phyloP scores from a whole-genome alignment of 2,888 invertebrate genomes.

The Metacarcinus magister region DNA sequence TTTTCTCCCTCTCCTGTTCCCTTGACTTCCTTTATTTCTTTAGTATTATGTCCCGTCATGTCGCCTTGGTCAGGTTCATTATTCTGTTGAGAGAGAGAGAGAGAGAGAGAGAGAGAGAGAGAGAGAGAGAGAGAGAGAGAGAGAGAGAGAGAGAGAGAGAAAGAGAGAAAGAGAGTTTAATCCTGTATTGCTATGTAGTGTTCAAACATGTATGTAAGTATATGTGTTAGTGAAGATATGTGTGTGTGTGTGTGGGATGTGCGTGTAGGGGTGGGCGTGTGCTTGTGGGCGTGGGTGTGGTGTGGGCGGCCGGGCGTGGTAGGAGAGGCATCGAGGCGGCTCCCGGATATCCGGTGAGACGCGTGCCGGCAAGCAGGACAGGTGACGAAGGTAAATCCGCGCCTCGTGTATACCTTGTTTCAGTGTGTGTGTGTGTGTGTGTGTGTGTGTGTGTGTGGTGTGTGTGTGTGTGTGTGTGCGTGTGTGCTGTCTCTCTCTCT shows the following conservation, averaged over 20 bases:
- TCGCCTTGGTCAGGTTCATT: no score
- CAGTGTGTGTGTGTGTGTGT: neutral
- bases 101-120: no score
- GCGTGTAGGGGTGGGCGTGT: neutral
- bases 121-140: no score
- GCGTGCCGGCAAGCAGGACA: slow-evolving; percentile 9
- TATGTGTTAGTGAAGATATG: neutral
- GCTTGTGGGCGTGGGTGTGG: neutral
- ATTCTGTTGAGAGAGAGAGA: no score
- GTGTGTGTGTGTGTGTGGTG: no score
- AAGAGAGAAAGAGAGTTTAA: no score
- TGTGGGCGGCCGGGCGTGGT: slow-evolving; percentile 30
- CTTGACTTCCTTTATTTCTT: neutral
- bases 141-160: no score
- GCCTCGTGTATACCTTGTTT: neutral
- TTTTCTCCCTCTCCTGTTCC: no score
- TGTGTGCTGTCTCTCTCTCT: neutral
- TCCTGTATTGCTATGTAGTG: no score
- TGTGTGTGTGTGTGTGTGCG: no score
- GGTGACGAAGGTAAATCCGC: neutral
- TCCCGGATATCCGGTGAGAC: slow-evolving; percentile 35
- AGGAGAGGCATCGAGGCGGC: slow-evolving; percentile 26
- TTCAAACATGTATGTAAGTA: neutral
- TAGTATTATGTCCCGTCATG: no score
- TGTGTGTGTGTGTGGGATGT: neutral